Conservation (phyloP, 53 echinoderm and acorn worm genomes). For the Arbacia lixula region DNA sequence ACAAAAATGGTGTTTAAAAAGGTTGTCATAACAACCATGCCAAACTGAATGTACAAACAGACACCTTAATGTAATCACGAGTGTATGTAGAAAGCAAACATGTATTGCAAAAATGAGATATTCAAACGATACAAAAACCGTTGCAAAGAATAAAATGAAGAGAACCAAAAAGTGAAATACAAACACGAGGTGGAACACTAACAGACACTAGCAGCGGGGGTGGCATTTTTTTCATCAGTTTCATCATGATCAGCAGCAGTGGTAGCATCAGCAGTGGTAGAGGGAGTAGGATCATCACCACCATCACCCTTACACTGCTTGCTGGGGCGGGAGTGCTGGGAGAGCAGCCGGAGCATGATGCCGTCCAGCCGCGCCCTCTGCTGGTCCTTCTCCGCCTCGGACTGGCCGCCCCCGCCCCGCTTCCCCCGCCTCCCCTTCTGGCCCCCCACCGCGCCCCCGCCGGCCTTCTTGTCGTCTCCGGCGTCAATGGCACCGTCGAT, state of each 20-base stretch:
- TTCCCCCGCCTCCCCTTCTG: background rate
- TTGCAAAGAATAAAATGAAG: slow-evolving; percentile 3
- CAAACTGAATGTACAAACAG: background rate
- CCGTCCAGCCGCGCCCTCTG: slow-evolving; percentile 80
- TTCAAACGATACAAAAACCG: too few relatives aligned
- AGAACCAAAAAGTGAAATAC: background rate
- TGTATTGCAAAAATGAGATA: too few relatives aligned
- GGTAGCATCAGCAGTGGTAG: background rate
- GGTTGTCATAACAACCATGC: too few relatives aligned
- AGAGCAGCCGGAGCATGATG: slow-evolving; percentile 73
- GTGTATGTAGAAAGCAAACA: background rate
- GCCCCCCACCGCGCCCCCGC: too few relatives aligned
- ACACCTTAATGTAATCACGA: background rate
- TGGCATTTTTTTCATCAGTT: slow-evolving; percentile 32
- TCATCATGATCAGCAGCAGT: background rate
- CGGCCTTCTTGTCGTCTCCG: too few relatives aligned
- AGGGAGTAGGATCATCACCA: background rate
- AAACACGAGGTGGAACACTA: slow-evolving; percentile 43
- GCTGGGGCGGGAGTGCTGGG: slow-evolving; percentile 76
- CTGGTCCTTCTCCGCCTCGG: slow-evolving; percentile 61
- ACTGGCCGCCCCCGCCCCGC: slow-evolving; percentile 47
- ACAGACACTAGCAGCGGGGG: slow-evolving; percentile 49
- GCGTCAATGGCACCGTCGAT: too few relatives aligned
- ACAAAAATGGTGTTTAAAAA: too few relatives aligned
- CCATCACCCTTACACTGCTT: slow-evolving; percentile 82